Percentiles rank a stretch among this genome's conserved stretches.
phyloP scores from a whole-genome alignment of 2,113 vertebrate species.

The Caloenas nicobarica region DNA sequence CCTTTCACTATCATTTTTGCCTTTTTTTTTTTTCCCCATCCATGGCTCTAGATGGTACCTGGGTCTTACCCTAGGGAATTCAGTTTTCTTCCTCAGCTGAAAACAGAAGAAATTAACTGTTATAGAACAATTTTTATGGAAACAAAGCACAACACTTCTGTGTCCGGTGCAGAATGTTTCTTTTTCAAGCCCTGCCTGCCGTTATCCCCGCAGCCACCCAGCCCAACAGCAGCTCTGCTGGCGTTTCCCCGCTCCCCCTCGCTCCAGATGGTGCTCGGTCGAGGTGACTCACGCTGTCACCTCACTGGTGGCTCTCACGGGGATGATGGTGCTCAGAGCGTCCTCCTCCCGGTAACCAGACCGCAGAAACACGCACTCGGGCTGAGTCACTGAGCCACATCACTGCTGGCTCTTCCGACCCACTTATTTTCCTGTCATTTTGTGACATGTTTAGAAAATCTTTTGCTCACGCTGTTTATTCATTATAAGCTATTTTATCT shows the following conservation, averaged over 20 bases:
- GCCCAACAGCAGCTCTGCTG: background rate
- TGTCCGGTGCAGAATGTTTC: background rate
- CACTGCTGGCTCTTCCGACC: background rate
- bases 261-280: background rate
- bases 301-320: background rate
- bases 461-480: background rate
- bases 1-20: background rate
- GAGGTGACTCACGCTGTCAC: slow-evolving; percentile 9
- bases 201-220: background rate
- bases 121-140: background rate
- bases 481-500: background rate
- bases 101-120: background rate
- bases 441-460: background rate
- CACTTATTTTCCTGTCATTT: background rate
- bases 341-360: background rate
- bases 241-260: background rate
- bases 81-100: background rate
- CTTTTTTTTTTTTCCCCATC: background rate
- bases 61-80: background rate
- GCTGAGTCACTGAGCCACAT: slow-evolving; percentile 36
- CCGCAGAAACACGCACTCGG: background rate
- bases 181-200: background rate
- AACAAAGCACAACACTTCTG: background rate
- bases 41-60: background rate
- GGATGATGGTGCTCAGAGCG: background rate